Percentiles rank a stretch among this genome's conserved stretches.
Conservation (phyloP, 2,888 invertebrate species). For the Noctuana brunneofusca region DNA sequence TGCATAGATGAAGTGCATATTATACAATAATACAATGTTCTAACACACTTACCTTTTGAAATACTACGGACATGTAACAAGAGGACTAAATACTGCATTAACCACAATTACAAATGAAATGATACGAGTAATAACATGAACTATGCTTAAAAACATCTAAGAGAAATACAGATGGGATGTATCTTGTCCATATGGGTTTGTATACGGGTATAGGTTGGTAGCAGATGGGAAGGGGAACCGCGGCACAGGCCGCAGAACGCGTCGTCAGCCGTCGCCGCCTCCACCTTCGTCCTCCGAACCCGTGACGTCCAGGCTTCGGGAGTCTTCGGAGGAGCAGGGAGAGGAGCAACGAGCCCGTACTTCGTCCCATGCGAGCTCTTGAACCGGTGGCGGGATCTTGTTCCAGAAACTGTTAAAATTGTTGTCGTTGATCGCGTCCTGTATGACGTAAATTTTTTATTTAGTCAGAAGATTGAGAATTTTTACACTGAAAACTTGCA, state of each 20-base stretch:
- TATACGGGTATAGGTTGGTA: slow-evolving; percentile 57
- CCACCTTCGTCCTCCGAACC: slow-evolving; percentile 79
- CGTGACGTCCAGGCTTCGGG: slow-evolving; percentile 77
- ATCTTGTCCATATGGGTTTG: slow-evolving; percentile 60
- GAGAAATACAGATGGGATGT: slow-evolving; percentile 66
- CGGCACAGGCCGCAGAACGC: slow-evolving; percentile 80
- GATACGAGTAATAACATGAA: too few species aligned
- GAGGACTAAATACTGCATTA: too few species aligned
- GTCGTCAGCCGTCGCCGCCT: slow-evolving; percentile 71
- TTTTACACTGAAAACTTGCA: not conserved
- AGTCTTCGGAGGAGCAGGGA: slow-evolving; percentile 75
- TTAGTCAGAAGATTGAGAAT: not conserved
- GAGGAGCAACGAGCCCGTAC: slow-evolving; percentile 63
- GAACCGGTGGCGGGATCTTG: slow-evolving; percentile 68
- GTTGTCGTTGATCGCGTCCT: slow-evolving; percentile 67
- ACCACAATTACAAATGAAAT: too few species aligned
- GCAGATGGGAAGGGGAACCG: slow-evolving; percentile 66
- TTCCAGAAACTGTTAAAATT: slow-evolving; percentile 78
- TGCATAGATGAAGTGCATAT: too few species aligned
- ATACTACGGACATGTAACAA: too few species aligned
- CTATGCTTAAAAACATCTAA: slow-evolving; percentile 41
- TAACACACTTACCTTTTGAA: too few species aligned
- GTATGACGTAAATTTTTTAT: slow-evolving; percentile 32
- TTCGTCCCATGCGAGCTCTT: slow-evolving; percentile 66
- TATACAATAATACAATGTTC: too few species aligned